These are phyloP conservation scores for Isichthys henryi DNA, from an alignment of 2,113 vertebrate species.

Conservation along the genomic window DNA sequence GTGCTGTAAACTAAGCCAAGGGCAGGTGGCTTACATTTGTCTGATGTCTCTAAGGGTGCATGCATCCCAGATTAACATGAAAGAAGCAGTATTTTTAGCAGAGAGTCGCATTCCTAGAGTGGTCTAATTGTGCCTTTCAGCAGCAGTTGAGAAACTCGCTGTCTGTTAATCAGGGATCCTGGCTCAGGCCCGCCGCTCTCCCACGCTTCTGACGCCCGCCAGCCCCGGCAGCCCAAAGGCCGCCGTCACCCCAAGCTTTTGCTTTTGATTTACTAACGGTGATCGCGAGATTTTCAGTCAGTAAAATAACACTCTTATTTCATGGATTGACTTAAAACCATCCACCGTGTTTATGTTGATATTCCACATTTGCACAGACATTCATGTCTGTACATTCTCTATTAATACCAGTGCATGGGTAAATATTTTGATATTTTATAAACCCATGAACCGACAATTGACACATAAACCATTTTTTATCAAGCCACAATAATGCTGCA, in stretches of 20 bases:
- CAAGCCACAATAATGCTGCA: neutral
- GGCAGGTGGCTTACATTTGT: conserved; percentile 39
- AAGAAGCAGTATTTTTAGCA: conserved; percentile 30
- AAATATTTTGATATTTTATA: conserved; percentile 40
- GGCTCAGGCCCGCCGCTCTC: conserved; percentile 35
- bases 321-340: conserved; percentile 50
- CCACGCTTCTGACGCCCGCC: conserved; percentile 13
- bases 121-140: conserved; percentile 36
- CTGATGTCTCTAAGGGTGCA: conserved; percentile 8
- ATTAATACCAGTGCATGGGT: conserved; percentile 39
- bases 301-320: conserved; percentile 35
- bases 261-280: neutral
- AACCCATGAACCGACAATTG: neutral
- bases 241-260: conserved; percentile 9
- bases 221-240: neutral
- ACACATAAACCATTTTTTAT: neutral
- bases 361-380: conserved; percentile 43
- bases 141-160: conserved; percentile 38
- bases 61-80: conserved; percentile 38
- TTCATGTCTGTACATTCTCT: conserved; percentile 51
- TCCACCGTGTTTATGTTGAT: conserved; percentile 36
- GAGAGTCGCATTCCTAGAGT: conserved; percentile 40
- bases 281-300: conserved; percentile 20
- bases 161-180: conserved; percentile 38
- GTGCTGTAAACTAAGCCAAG: conserved; percentile 40